Evolutionary conservation across 2,797 vertebrate species (phyloP).

Genomic region (Perdix hodgsoniae): DNA sequence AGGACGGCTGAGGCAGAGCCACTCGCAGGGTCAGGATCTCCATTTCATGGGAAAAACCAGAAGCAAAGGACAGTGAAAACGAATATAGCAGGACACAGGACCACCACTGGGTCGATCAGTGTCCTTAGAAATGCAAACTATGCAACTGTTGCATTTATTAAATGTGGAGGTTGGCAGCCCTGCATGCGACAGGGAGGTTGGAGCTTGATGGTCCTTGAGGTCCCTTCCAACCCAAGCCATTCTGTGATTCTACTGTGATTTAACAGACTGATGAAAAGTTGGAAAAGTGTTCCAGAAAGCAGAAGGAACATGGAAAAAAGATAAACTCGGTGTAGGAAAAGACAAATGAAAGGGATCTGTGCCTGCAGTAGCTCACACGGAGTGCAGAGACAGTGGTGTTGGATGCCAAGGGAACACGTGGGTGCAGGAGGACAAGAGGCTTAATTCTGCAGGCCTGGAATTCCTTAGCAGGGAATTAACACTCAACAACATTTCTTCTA

Average conservation of each 20-base stretch:
- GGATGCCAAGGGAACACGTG: background rate
- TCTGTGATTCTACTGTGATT: too few species aligned
- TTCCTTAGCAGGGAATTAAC: background rate
- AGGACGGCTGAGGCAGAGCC: background rate
- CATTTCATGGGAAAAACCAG: background rate
- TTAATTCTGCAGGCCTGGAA: background rate
- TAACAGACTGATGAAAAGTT: background rate
- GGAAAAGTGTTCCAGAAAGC: background rate
- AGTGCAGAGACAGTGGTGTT: fast-evolving
- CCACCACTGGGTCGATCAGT: background rate
- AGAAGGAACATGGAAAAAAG: background rate
- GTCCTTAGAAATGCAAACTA: background rate
- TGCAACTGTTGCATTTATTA: background rate
- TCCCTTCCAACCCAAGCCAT: too few species aligned
- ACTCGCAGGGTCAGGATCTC: background rate
- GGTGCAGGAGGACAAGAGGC: background rate
- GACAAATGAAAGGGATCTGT: background rate
- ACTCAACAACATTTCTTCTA: background rate
- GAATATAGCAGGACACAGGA: background rate
- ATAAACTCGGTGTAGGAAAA: too few species aligned
- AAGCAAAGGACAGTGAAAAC: background rate
- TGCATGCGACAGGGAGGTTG: too few species aligned
- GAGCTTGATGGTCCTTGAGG: too few species aligned
- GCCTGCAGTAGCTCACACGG: background rate
- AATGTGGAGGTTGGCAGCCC: too few species aligned